Evolutionary conservation across 2,113 vertebrate genomes (phyloP), one percentile per base, ranked within the genome.

Genomic region (Plecotus auritus): DNA sequence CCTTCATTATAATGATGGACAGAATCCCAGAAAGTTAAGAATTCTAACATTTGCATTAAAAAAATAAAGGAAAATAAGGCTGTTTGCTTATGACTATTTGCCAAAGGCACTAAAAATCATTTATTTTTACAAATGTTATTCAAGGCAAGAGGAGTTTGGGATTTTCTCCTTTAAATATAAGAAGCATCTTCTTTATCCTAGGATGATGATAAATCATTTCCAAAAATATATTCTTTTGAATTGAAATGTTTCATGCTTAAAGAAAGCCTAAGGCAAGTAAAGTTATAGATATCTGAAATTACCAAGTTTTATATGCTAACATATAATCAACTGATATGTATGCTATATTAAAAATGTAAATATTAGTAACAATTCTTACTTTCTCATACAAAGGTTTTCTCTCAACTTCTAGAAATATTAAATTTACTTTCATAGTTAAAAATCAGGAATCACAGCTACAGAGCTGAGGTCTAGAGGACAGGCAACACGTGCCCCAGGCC

Each of bases 201-300:
- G 20, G 54, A 66, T 66, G 54, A 95, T 83, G 72, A 92, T 94
- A 82, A 96, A 66, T 96, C 4, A 7, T 37, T 95, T 96, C 92
- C 76, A 95, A 96, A 97, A 92, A 97, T 95, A 95, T 1, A 66
- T 51, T 72, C 16, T 70, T 97, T 95, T 96, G 72, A 96, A 73
- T 67, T 90, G 45, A 95, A 96, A 94, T 88, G 28, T 64, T 45
- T 96, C 35, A 69, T 40, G 51, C 28, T 78, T 90, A 35, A 97
- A 95, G 77, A 85, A 96, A 91, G 85, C 90, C 94, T 92, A 66
- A 95, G 77, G 81, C 92, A 97, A 95, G 54, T 93, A 93, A 94
- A 89, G 82, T 82, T 96, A 56, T 94, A 93, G 54, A 49, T 74
- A 92, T 51, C 89, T 87, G 80, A 92, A 92, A 93, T 92, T 74